Conservation (phyloP, 2,797 vertebrate genomes). For the Tachyglossus aculeatus region DNA sequence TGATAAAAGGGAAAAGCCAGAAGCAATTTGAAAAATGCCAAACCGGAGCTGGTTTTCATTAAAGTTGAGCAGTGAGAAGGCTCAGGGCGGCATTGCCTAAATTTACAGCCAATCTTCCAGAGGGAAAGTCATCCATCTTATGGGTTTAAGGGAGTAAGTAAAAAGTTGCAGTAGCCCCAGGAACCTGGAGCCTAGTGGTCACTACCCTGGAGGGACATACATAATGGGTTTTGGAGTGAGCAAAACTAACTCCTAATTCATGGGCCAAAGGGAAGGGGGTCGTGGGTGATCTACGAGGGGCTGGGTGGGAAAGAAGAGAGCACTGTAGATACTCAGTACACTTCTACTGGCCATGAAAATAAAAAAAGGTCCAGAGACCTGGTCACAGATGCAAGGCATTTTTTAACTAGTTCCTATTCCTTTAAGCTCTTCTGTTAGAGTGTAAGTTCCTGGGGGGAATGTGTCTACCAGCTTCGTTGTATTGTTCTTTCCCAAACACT, state of each 20-base stretch:
- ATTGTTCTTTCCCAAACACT: too few species aligned
- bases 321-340: conserved; percentile 15
- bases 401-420: too few species aligned
- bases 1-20: too few species aligned
- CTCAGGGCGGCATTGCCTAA: conserved; percentile 22
- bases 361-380: too few species aligned
- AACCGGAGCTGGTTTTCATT: conserved; percentile 12
- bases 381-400: too few species aligned
- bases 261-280: conserved; percentile 40
- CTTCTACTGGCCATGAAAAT: too few species aligned
- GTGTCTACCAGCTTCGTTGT: too few species aligned
- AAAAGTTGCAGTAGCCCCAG: conserved; percentile 29
- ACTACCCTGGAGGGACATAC: conserved; percentile 40
- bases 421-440: too few species aligned
- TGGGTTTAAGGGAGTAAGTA: conserved; percentile 37
- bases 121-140: conserved; percentile 18
- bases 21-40: too few species aligned
- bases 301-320: conserved; percentile 30
- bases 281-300: conserved; percentile 31
- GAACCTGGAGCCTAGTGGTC: too few species aligned
- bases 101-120: conserved; percentile 38
- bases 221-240: not conserved
- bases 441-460: too few species aligned
- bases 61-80: conserved; percentile 47
- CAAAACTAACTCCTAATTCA: conserved; percentile 34